Percentiles rank a stretch among this genome's conserved stretches.
Conservation (phyloP, 2,797 vertebrate genomes). For the Gymnoscopelus braueri region DNA sequence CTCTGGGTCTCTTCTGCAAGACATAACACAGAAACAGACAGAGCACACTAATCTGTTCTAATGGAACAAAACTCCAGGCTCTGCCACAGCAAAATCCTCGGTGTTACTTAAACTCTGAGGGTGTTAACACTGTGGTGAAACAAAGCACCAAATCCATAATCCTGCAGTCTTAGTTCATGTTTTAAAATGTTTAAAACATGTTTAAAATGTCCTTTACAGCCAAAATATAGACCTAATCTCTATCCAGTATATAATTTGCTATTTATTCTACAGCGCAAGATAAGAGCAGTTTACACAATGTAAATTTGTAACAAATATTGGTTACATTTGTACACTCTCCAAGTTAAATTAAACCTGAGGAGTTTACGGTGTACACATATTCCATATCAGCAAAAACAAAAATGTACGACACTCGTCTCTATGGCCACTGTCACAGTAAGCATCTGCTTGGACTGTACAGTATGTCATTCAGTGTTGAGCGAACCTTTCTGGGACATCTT, state of each 20-base stretch:
- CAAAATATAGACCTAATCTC: not conserved
- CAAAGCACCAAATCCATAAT: constrained; percentile 54
- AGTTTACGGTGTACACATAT: constrained; percentile 16
- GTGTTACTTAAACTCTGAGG: too few species aligned
- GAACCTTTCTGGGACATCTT: constrained; percentile 38
- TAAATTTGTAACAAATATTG: too few species aligned
- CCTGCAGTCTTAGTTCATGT: constrained; percentile 67
- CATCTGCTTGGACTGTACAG: constrained; percentile 6
- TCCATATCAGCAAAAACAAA: constrained; percentile 55
- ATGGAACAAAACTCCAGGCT: constrained; percentile 63
- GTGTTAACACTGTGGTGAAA: too few species aligned
- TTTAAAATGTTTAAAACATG: constrained; percentile 32
- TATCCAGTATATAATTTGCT: too few species aligned
- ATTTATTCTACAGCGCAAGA: too few species aligned
- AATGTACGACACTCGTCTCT: constrained; percentile 32
- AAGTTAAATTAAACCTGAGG: too few species aligned
- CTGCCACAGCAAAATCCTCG: constrained; percentile 45
- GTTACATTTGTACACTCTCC: too few species aligned
- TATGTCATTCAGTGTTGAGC: constrained; percentile 43
- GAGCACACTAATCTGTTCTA: constrained; percentile 66
- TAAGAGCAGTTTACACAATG: too few species aligned
- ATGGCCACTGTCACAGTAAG: constrained; percentile 28
- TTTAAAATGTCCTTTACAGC: constrained; percentile 42
- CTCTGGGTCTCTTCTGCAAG: constrained; percentile 48
- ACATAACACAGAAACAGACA: constrained; percentile 67